Conservation (phyloP, 53 echinoderm and acorn worm species). For the Paelopatides confundens region DNA sequence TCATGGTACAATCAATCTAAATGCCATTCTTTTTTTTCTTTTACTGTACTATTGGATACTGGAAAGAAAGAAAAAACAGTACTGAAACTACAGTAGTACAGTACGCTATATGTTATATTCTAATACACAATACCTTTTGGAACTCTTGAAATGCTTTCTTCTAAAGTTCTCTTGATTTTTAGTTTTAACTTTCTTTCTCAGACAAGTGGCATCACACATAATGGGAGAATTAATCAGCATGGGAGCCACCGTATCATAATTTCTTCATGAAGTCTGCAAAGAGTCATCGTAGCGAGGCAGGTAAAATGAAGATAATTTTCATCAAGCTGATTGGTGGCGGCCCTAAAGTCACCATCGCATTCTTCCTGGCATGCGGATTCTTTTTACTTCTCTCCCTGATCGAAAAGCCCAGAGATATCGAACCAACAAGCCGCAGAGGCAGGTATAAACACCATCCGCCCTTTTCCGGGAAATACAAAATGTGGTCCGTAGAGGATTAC, state of each 20-base stretch:
- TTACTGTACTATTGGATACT: too few species aligned
- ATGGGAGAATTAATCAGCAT: neutral
- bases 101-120: too few species aligned
- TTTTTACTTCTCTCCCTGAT: constrained; percentile 66
- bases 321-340: constrained; percentile 65
- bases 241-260: neutral
- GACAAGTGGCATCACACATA: neutral
- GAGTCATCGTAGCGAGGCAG: neutral
- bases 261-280: constrained; percentile 15
- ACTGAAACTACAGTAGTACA: too few species aligned
- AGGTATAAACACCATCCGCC: neutral
- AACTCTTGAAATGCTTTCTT: too few species aligned
- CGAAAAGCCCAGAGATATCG: constrained; percentile 21
- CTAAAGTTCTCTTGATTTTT: too few species aligned
- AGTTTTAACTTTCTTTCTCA: too few species aligned
- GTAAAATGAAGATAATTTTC: constrained; percentile 71
- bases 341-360: constrained; percentile 59
- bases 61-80: too few species aligned
- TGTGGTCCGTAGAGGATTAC: neutral
- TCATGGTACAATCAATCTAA: too few species aligned
- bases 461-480: neutral
- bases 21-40: too few species aligned
- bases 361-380: constrained; percentile 64
- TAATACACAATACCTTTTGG: too few species aligned
- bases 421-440: neutral